Base-by-base conservation (phyloP, 2,888 invertebrate species). In the Euzetes globulus region DNA sequence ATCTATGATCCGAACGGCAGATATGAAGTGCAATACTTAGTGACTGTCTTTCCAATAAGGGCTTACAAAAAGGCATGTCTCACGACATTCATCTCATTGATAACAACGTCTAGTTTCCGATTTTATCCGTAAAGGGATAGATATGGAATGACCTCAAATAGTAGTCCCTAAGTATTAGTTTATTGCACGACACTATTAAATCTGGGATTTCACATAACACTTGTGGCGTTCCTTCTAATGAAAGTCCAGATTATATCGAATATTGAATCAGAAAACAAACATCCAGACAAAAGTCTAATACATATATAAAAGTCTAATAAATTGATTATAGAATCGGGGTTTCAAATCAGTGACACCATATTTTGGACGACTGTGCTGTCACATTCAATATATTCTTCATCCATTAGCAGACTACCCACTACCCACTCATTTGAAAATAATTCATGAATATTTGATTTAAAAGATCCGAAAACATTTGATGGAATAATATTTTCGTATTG, bases 11-110 rank as follows among this genome's bases (percentile, higher is more conserved):
- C 6, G 41, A 13, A 17, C 4, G 27, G 27, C 25, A 60, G 60
- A 60, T 19, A 60, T 60, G 60, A 60, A 60, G 60, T 60, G 60
- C 60, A 60, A 27, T 15, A 60, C n/a, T 60, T 41, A 41, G 41
- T 41, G 19, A 50, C 50, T 50, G 60, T 60, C 60, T 60, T 17
- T 50, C 13, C 60, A 25, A 60, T 60, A 29, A 25, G 17, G 29
- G 60, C 60, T 60, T 60, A 60, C 60, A 15, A 29, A 60, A 60
- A 22, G 27, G 27, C 41, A 41, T 41, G 41, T 41, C 41, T 60
- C 27, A 60, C 60, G 60, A 60, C 60, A 60, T 60, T 27, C 60
- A 60, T 60, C 60, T 17, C 22, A 60, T 60, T 17, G 22, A 50
- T 41, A 11, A 13, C 41, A 41, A 41, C 6, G 41, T 9, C 41